These are phyloP conservation scores for Pachyramphus minor DNA, from an alignment of 2,113 vertebrate genomes.

Conservation along the genomic window DNA sequence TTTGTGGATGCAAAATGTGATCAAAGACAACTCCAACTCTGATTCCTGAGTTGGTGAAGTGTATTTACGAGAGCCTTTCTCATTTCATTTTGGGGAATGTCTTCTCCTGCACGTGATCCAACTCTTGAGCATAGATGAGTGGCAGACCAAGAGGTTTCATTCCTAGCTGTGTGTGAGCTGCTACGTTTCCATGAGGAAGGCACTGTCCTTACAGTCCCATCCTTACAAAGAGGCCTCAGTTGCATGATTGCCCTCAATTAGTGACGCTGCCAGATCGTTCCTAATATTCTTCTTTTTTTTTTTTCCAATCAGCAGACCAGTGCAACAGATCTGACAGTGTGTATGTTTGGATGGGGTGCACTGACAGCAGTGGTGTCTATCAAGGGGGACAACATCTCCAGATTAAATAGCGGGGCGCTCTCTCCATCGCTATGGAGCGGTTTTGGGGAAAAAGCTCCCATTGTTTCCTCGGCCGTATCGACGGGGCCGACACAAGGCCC, in stretches of 20 bases:
- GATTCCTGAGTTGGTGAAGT: background rate
- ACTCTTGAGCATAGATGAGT: background rate
- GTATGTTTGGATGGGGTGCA: conserved; percentile 46
- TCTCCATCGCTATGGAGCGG: conserved; percentile 19
- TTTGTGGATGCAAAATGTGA: background rate
- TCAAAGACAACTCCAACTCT: background rate
- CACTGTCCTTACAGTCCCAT: background rate
- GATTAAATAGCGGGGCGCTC: conserved; percentile 52
- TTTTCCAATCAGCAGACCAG: background rate
- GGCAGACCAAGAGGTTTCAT: background rate
- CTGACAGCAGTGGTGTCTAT: conserved; percentile 51
- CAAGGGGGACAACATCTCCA: conserved; percentile 26
- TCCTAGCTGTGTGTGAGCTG: background rate
- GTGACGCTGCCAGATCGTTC: conserved; percentile 12
- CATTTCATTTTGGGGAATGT: background rate
- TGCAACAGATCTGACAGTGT: conserved; percentile 11
- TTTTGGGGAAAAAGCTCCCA: conserved; percentile 21
- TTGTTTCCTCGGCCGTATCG: conserved; percentile 42
- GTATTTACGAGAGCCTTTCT: background rate
- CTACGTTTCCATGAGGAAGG: background rate
- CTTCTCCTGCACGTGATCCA: background rate
- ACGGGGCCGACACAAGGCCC: conserved; percentile 37
- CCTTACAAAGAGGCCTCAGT: background rate
- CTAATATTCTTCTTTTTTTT: background rate
- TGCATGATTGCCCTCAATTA: conserved; percentile 32